Evolutionary conservation across 2,797 vertebrate genomes (phyloP).

Genomic region (Onychomys arenicola): DNA sequence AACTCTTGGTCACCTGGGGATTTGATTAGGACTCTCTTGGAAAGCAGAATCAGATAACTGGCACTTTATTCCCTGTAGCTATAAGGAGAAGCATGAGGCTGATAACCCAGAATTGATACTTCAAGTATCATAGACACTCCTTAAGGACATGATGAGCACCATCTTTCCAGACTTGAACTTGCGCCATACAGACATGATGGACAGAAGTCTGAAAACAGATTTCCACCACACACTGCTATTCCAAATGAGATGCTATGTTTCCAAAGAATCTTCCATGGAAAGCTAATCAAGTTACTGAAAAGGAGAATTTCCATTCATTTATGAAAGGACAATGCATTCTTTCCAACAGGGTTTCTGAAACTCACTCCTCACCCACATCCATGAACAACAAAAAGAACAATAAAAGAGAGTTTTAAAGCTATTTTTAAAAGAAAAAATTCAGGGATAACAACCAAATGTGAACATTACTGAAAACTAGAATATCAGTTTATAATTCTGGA

Average conservation of each 20-base stretch:
- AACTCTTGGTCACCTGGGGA: conserved; percentile 70
- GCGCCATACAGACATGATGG: conserved; percentile 49
- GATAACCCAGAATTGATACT: neutral
- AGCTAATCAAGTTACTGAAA: conserved; percentile 61
- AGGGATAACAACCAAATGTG: neutral
- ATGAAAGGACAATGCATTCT: conserved; percentile 60
- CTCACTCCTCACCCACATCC: neutral
- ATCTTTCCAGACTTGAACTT: conserved; percentile 47
- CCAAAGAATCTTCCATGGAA: conserved; percentile 74
- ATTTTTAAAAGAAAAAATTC: neutral
- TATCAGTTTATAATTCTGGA: neutral
- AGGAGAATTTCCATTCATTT: conserved; percentile 75
- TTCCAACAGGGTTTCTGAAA: conserved; percentile 50
- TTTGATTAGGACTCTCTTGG: conserved; percentile 64
- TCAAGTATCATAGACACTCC: neutral
- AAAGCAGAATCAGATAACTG: conserved; percentile 65
- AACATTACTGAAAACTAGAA: neutral
- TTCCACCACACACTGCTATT: conserved; percentile 65
- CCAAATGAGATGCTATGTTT: conserved; percentile 75
- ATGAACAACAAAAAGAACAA: conserved; percentile 31
- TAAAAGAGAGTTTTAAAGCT: neutral
- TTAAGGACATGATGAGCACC: neutral
- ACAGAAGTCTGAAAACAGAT: conserved; percentile 59
- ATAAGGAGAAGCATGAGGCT: neutral
- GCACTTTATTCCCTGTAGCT: conserved; percentile 67